A percentile compares a stretch with the other conserved stretches of the same genome.
These are phyloP conservation scores for Apteryx mantelli DNA, from an alignment of 2,113 vertebrate genomes.

Conservation along the genomic window DNA sequence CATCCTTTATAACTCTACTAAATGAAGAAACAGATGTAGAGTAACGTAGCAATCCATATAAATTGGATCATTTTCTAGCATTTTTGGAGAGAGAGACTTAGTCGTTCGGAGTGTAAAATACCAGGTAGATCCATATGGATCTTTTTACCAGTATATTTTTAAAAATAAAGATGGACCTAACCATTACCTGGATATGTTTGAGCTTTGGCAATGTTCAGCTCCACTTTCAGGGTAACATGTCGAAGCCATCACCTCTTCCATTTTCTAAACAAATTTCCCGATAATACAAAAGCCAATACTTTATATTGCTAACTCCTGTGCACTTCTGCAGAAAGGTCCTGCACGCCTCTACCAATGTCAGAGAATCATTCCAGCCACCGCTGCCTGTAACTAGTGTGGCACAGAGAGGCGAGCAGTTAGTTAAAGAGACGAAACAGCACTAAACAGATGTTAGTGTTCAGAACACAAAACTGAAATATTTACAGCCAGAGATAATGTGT, in stretches of 20 bases:
- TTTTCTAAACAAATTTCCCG: background rate
- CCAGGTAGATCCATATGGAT: no score
- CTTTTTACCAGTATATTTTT: background rate
- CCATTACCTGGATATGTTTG: background rate
- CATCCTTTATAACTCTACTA: background rate
- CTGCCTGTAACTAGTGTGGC: fast-evolving
- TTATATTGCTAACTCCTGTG: background rate
- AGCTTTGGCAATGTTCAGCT: background rate
- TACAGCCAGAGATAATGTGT: background rate
- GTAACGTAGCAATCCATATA: background rate
- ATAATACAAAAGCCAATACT: background rate
- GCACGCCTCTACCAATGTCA: fast-evolving
- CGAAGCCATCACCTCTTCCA: background rate
- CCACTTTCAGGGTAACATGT: background rate
- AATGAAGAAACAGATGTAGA: background rate
- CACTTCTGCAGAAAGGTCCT: background rate
- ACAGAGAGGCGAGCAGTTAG: background rate
- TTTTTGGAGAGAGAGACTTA: background rate
- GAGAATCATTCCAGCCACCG: background rate
- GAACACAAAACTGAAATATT: background rate
- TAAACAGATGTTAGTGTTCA: background rate
- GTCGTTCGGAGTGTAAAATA: background rate
- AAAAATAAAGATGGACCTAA: background rate
- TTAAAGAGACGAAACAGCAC: background rate
- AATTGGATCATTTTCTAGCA: background rate